Evolutionary conservation across 2,888 invertebrate genomes (phyloP), one percentile per base, ranked within the genome.

Genomic region (Drosophila prolongata): DNA sequence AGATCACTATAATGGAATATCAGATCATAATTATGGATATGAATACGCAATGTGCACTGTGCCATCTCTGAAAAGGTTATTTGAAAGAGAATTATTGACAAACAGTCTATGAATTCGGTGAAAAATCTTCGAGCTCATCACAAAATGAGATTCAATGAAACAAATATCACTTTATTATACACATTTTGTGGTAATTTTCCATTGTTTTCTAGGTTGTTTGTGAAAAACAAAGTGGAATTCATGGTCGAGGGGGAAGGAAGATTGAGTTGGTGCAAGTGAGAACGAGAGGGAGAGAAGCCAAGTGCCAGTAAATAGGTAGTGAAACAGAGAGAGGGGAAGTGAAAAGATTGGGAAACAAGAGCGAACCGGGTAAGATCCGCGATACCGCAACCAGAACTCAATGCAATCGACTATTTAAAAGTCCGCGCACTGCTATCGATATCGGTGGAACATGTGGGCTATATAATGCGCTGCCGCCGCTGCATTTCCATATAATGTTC

Each of bases 121-220:
- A 6, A 38, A 19, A 50, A 1, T 37, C 14, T 43, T 4, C 13
- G 24, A 5, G 10, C 11, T 34, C 19, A 10, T 19, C 19, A 9
- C 27, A 34, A 30, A 13, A 2, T 35, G 6, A 42, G 14, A 42
- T 14, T n/a, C 4, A 49, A 35, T 14, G 44, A 44, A 24, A 52
- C 2, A 40, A 52, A 11, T 43, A 11, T 1, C 8, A 3, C 9
- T 43, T 30, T 14, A 52, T 42, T 34, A 10, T 19, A 49, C 60
- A 66, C 11, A 42, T 16, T 53, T 43, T 56, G 35, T 60, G 57
- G 70, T 53, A 43, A 38, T 66, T 78, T 77, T 77, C 79, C 71
- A 69, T 14, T 50, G 54, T 37, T 61, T 19, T 34, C 52, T 19
- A 5, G 13, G 19, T 52, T 38, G 46, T 53, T 66, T 66, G 67